phyloP scores from a whole-genome alignment of 2,888 invertebrate genomes.

The Thereva unica region DNA sequence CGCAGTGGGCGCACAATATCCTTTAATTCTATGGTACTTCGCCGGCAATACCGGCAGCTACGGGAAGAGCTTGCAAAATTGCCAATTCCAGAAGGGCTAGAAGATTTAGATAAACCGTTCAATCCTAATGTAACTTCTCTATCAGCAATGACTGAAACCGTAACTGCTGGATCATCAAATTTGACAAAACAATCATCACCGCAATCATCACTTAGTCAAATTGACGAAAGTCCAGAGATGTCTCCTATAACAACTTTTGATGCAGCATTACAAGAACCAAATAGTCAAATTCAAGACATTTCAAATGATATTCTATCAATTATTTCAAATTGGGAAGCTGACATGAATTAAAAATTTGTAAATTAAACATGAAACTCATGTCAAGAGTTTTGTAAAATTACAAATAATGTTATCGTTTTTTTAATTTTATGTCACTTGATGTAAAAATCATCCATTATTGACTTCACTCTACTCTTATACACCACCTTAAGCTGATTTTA shows the following conservation, averaged over 20 bases:
- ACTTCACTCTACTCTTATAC: background rate
- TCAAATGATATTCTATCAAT: conserved; percentile 11
- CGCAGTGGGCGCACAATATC: conserved; percentile 78
- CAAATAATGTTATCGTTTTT: background rate
- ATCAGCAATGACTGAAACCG: conserved; percentile 44
- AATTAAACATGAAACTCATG: background rate
- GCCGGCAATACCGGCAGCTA: conserved; percentile 81
- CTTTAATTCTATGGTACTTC: conserved; percentile 73
- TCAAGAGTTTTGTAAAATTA: background rate
- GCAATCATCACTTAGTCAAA: conserved; percentile 36
- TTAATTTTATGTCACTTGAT: conserved; percentile 1
- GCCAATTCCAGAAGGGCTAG: conserved; percentile 75
- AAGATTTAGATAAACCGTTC: conserved; percentile 69
- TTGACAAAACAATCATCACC: conserved; percentile 40
- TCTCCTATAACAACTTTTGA: conserved; percentile 11
- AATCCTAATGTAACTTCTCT: conserved; percentile 51
- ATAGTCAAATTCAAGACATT: conserved; percentile 15
- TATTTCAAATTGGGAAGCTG: conserved; percentile 8
- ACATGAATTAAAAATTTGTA: conserved; percentile 1
- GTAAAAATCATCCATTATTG: background rate
- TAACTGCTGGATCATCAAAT: conserved; percentile 44
- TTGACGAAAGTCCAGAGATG: conserved; percentile 39
- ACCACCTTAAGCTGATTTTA: background rate
- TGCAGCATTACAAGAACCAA: conserved; percentile 18
- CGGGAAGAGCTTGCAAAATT: conserved; percentile 85